Evolutionary conservation across 53 echinoderm and acorn worm genomes (phyloP).

Genomic region (Glandiceps talaboti): DNA sequence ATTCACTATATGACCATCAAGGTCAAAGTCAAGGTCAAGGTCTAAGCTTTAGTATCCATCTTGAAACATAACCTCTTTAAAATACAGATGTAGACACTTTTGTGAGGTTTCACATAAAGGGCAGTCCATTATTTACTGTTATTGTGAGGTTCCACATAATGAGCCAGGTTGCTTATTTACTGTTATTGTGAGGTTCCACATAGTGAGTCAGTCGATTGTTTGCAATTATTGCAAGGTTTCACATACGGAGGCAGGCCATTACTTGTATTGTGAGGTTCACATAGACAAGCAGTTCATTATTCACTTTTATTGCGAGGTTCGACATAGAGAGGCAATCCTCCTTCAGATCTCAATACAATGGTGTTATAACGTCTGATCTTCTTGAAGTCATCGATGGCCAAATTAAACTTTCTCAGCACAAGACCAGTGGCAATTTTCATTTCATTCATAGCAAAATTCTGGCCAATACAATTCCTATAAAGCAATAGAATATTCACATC

Average conservation of each 20-base stretch:
- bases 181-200: neutral
- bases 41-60: too few relatives aligned
- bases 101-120: too few relatives aligned
- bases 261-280: too few relatives aligned
- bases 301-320: conserved; percentile 7
- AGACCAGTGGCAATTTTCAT: conserved; percentile 25
- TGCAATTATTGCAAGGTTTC: neutral
- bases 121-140: too few relatives aligned
- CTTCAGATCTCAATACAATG: conserved; percentile 23
- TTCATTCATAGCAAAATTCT: conserved; percentile 34
- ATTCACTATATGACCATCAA: too few relatives aligned
- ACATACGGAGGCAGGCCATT: neutral
- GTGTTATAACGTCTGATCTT: conserved; percentile 5
- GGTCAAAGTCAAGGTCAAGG: too few relatives aligned
- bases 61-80: too few relatives aligned
- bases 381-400: conserved; percentile 14
- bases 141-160: neutral
- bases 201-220: neutral
- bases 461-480: conserved; percentile 29
- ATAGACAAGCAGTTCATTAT: neutral
- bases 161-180: neutral
- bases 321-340: conserved; percentile 21
- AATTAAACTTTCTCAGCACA: conserved; percentile 28
- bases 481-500: too few relatives aligned
- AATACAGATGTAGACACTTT: too few relatives aligned